Evolutionary conservation across 2,113 vertebrate species (phyloP).

Genomic region (Kryptolebias marmoratus): DNA sequence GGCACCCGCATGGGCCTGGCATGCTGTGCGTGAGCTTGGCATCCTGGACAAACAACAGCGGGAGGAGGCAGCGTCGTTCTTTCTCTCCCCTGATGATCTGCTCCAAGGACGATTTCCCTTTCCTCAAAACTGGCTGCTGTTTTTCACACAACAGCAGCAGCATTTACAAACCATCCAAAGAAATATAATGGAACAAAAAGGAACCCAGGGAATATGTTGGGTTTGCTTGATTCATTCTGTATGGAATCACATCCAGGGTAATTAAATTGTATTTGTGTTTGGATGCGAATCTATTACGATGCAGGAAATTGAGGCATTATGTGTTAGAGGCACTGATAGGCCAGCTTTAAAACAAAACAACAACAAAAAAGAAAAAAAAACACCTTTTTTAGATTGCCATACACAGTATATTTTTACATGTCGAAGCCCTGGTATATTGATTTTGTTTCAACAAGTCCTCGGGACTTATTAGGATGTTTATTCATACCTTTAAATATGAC

Average conservation of each 20-base stretch:
- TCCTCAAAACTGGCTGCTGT: conserved; percentile 53
- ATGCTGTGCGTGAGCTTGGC: conserved; percentile 67
- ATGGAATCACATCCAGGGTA: conserved; percentile 36
- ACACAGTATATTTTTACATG: too few relatives aligned
- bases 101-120: conserved; percentile 71
- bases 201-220: conserved; percentile 28
- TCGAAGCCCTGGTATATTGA: too few relatives aligned
- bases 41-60: conserved; percentile 72
- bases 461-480: too few relatives aligned
- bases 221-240: conserved; percentile 21
- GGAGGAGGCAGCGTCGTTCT: conserved; percentile 69
- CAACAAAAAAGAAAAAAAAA: not conserved
- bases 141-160: conserved; percentile 43
- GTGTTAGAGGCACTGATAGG: not conserved
- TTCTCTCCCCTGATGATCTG: conserved; percentile 59
- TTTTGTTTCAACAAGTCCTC: too few relatives aligned
- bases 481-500: not conserved
- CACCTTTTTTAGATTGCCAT: not conserved
- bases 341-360: not conserved
- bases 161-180: conserved; percentile 56
- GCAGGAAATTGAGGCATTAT: not conserved
- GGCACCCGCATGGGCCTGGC: conserved; percentile 75
- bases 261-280: conserved; percentile 34
- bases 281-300: not conserved
- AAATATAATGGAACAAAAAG: conserved; percentile 53